Conservation (phyloP, 2,113 vertebrate genomes). For the Nesoenas mayeri region DNA sequence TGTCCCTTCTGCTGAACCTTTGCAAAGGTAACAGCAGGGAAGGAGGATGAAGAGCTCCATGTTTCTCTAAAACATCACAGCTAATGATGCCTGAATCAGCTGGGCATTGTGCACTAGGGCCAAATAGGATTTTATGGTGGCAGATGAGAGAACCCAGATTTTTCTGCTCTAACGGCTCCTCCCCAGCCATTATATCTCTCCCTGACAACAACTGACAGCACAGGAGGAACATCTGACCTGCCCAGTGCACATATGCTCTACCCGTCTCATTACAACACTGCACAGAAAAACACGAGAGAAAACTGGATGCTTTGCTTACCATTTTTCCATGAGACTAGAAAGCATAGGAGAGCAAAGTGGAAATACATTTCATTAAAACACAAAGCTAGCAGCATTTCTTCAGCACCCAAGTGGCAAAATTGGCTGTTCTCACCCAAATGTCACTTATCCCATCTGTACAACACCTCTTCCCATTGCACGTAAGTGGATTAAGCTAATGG, state of each 20-base stretch:
- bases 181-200: neutral
- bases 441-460: neutral
- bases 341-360: slow-evolving; percentile 81
- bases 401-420: neutral
- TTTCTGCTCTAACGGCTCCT: slow-evolving; percentile 32
- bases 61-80: neutral
- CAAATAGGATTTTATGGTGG: neutral
- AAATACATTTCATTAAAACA: neutral
- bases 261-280: neutral
- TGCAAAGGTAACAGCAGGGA: neutral
- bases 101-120: neutral
- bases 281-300: neutral
- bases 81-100: neutral
- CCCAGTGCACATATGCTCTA: neutral
- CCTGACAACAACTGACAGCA: slow-evolving; percentile 33
- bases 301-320: slow-evolving; percentile 81
- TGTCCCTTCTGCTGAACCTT: neutral
- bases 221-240: slow-evolving; percentile 37
- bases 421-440: neutral
- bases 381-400: neutral
- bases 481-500: neutral
- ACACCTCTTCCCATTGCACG: accelerated
- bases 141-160: neutral
- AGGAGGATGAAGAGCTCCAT: neutral
- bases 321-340: slow-evolving; percentile 96